Conservation (phyloP, 2,113 vertebrate genomes). For the Bagarius yarrelli region DNA sequence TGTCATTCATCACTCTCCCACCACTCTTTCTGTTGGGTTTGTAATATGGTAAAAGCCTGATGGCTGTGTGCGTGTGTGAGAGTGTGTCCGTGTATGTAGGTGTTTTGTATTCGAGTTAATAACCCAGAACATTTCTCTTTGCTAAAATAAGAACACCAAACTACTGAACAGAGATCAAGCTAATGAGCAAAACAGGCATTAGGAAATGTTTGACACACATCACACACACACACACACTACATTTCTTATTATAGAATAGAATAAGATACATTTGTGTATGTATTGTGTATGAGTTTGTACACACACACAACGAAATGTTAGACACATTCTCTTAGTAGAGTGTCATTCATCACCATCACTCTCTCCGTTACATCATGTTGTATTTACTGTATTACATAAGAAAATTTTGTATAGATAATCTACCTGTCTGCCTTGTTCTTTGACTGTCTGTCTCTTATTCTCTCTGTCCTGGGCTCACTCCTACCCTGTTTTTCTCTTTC, state of each 20-base stretch:
- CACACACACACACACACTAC: background rate
- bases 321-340: background rate
- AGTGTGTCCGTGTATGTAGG: background rate
- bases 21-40: no score
- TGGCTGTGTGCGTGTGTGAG: background rate
- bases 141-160: background rate
- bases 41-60: no score
- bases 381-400: conserved; percentile 40
- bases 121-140: background rate
- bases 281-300: no score
- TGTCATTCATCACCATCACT: background rate
- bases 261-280: no score
- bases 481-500: no score
- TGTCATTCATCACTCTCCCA: no score
- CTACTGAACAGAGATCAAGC: background rate
- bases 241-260: no score
- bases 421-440: background rate
- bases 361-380: conserved; percentile 13
- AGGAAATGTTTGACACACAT: background rate
- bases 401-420: background rate
- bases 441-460: background rate
- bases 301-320: background rate
- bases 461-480: background rate
- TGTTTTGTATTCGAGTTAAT: background rate
- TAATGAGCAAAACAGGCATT: background rate